Conservation (phyloP, 2,113 vertebrate species). For the Mustela nigripes region DNA sequence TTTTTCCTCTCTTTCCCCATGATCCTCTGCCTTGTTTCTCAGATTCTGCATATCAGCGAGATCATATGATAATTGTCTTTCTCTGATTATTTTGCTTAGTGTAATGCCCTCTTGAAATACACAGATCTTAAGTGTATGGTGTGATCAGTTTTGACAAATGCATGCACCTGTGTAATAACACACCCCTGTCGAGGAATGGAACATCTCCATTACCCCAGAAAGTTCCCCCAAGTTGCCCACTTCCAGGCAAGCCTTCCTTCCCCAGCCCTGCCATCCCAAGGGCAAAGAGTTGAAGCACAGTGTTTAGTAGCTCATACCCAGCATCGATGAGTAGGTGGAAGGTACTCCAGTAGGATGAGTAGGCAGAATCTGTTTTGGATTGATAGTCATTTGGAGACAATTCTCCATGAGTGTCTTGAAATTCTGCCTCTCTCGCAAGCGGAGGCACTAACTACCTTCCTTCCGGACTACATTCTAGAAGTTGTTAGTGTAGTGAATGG, state of each 20-base stretch:
- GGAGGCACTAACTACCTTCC: neutral
- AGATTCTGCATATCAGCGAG: too few relatives aligned
- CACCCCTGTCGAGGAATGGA: neutral
- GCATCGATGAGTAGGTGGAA: neutral
- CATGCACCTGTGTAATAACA: neutral
- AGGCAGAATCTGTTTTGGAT: neutral
- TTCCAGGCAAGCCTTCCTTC: neutral
- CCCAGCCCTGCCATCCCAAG: neutral
- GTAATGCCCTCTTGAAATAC: neutral
- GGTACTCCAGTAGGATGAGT: too few relatives aligned
- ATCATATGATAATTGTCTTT: too few relatives aligned
- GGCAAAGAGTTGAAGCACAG: too few relatives aligned
- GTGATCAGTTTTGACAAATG: neutral
- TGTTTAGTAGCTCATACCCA: neutral
- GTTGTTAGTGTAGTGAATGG: neutral
- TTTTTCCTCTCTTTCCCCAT: too few relatives aligned
- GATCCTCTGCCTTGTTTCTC: too few relatives aligned
- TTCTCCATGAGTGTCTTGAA: neutral
- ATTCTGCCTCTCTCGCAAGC: neutral
- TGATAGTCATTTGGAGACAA: neutral
- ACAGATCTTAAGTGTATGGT: neutral
- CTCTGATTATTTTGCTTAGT: too few relatives aligned
- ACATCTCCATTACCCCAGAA: neutral
- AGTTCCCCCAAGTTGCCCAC: neutral
- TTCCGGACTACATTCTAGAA: neutral